phyloP scores from a whole-genome alignment of 2,113 vertebrate genomes.

The Lycaon pictus region DNA sequence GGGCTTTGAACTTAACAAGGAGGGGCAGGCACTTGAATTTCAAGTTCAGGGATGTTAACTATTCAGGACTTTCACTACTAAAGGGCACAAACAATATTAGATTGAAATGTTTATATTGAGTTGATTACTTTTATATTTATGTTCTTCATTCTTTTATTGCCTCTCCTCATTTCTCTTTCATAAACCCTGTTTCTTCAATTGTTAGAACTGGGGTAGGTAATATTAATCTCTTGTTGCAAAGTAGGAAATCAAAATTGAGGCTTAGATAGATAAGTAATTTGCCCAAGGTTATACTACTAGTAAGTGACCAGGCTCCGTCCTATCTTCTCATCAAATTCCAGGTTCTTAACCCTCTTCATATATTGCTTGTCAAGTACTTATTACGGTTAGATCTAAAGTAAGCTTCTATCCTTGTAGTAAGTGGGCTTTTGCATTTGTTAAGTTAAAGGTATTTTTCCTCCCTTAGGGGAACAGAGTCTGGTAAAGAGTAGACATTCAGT shows the following conservation, averaged over 20 bases:
- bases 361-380: background rate
- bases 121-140: background rate
- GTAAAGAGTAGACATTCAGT: background rate
- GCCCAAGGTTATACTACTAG: background rate
- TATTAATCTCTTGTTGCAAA: background rate
- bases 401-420: background rate
- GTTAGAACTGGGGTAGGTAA: background rate
- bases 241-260: constrained; percentile 3
- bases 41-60: background rate
- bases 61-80: background rate
- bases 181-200: background rate
- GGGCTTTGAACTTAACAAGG: background rate
- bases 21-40: background rate
- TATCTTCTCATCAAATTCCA: background rate
- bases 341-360: background rate
- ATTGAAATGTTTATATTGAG: background rate
- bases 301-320: background rate
- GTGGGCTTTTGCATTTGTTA: background rate
- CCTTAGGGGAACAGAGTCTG: background rate
- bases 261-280: background rate
- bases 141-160: background rate
- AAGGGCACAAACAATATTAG: background rate
- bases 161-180: background rate
- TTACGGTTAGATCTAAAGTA: background rate
- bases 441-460: background rate